Conservation (phyloP, 2,797 vertebrate genomes). For the Pachyuromys duprasi region DNA sequence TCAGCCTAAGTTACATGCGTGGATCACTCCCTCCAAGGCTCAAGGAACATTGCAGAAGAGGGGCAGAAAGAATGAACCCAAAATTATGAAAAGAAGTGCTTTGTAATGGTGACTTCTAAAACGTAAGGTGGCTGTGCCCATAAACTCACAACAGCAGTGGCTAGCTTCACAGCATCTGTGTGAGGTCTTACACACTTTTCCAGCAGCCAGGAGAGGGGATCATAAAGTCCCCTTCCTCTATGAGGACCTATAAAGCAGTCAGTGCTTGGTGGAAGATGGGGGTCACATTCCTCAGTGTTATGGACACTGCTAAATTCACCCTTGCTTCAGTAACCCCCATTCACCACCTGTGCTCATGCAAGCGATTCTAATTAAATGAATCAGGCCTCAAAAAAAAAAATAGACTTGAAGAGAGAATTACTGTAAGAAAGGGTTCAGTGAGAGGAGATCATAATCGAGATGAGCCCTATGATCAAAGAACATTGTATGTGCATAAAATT, state of each 20-base stretch:
- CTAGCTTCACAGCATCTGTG: background rate
- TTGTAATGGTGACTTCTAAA: background rate
- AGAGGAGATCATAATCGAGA: background rate
- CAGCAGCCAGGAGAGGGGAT: background rate
- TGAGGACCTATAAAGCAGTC: background rate
- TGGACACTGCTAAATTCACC: background rate
- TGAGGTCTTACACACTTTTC: background rate
- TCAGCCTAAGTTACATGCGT: background rate
- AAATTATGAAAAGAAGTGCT: background rate
- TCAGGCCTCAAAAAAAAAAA: background rate
- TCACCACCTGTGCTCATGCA: background rate
- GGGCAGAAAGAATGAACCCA: too few species aligned
- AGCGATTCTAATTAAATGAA: background rate
- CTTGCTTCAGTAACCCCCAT: background rate
- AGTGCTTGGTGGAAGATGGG: background rate
- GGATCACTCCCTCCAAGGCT: background rate
- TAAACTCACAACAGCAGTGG: background rate
- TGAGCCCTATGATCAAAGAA: background rate
- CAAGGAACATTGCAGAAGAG: background rate
- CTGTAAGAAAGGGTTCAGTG: background rate
- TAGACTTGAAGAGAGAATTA: background rate
- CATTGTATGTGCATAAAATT: background rate
- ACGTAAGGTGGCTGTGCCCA: too few species aligned
- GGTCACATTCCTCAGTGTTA: too few species aligned
- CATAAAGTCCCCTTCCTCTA: background rate